Evolutionary conservation across 2,797 vertebrate genomes (phyloP), one percentile per base, ranked within the genome.

Genomic region (Schizopygopsis pylzovi): DNA sequence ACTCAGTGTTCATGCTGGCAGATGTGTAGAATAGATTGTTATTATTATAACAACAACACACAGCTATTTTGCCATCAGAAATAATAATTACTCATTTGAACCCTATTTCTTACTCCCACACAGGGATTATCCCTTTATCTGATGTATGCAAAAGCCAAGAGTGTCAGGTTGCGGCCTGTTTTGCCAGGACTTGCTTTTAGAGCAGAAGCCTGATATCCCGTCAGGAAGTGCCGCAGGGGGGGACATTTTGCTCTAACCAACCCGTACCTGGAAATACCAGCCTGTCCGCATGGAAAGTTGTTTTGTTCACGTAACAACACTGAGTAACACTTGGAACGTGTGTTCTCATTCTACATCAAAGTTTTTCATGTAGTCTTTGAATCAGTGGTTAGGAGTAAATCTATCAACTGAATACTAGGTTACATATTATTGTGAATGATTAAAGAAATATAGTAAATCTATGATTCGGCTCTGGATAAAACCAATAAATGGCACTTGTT

Each of bases 211-310:
- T 84, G 86, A 85, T 89, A 86, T 77, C 49, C 90, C 90, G 81
- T 56, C 86, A 88, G 87, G 88, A 93, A 92, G 84, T 45, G 88
- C 87, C 76, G 70, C 1, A 28, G 78, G 85, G 76, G 68, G 67
- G 87, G 88, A 77, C 39, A 43, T 87, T 87, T 54, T 85, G 82
- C 87, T 47, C 10, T 65, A 65, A 15, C 61, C 15, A 43, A 83
- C 80, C 86, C 56, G 56, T 85, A 88, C 88, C 90, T 93, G 92
- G 92, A 91, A 89, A 91, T 93, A 91, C 91, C 91, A 75, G 92
- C 91, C 78, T 8, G 49, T 63, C 78, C 47, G n/a, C 77, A 80
- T 39, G n/a, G 67, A 79, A 79, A 72, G 54, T 49, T 85, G 78
- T 73, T 80, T 85, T 52, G 68, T 43, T 85, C 61, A 56, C 47